Evolutionary conservation across 2,888 invertebrate genomes (phyloP).

Genomic region (Neoaliturus tenellus): DNA sequence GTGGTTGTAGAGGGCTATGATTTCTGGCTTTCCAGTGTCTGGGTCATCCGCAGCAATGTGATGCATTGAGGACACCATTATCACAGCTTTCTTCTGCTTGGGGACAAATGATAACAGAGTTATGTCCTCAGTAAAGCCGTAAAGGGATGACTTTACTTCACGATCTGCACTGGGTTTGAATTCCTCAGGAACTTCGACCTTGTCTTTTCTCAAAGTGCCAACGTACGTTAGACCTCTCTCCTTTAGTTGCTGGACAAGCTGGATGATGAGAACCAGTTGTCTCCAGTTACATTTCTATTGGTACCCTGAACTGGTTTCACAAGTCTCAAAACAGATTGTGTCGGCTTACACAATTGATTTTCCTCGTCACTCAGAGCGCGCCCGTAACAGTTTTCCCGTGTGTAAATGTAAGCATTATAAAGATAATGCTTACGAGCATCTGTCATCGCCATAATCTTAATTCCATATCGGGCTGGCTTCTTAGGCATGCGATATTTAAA

Average conservation of each 20-base stretch:
- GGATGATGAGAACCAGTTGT: constrained; percentile 69
- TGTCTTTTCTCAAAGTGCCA: constrained; percentile 59
- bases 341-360: constrained; percentile 66
- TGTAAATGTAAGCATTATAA: constrained; percentile 41
- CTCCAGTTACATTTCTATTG: constrained; percentile 68
- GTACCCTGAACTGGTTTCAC: constrained; percentile 66
- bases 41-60: constrained; percentile 34
- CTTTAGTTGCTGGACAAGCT: constrained; percentile 64
- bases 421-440: constrained; percentile 31
- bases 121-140: constrained; percentile 60
- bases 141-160: constrained; percentile 47
- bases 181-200: constrained; percentile 59
- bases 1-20: constrained; percentile 55
- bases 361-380: not conserved
- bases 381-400: not conserved
- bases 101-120: constrained; percentile 58
- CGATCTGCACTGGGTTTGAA: constrained; percentile 55
- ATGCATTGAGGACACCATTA: constrained; percentile 61
- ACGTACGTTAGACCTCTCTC: constrained; percentile 55
- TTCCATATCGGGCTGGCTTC: constrained; percentile 23
- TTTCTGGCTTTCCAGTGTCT: constrained; percentile 56
- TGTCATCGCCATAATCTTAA: constrained; percentile 24
- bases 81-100: constrained; percentile 38
- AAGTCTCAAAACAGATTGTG: constrained; percentile 67
- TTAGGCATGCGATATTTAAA: constrained; percentile 23